Evolutionary conservation across 2,888 invertebrate genomes (phyloP).

Genomic region (Thelaira solivaga): DNA sequence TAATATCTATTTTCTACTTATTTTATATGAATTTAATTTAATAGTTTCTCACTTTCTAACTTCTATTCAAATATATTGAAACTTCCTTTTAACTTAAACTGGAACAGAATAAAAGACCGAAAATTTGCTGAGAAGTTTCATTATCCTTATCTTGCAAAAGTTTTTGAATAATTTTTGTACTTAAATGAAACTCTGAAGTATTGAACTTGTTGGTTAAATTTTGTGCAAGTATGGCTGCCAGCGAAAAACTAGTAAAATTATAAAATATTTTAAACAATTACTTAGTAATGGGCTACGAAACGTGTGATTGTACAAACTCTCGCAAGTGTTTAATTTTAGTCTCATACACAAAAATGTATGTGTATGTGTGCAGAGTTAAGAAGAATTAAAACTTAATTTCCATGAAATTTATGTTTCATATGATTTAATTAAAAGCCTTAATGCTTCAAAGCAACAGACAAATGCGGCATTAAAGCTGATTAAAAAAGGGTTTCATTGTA

Average conservation of each 20-base stretch:
- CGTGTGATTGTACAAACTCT: neutral
- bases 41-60: constrained; percentile 11
- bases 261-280: constrained; percentile 6
- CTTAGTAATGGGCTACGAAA: neutral
- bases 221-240: neutral
- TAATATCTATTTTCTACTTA: neutral
- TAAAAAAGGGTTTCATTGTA: too few relatives aligned
- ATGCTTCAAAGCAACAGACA: too few relatives aligned
- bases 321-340: neutral
- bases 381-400: neutral
- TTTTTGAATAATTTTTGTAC: constrained; percentile 9
- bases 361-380: neutral
- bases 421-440: too few relatives aligned
- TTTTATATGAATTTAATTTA: neutral
- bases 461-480: too few relatives aligned
- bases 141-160: constrained; percentile 1
- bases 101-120: neutral
- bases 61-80: neutral
- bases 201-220: neutral
- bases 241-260: neutral
- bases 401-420: neutral
- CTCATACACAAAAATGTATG: neutral
- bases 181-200: neutral
- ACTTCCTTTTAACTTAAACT: neutral
- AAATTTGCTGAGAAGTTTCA: neutral